phyloP scores from a whole-genome alignment of 2,113 vertebrate species.

The Rhinolophus ferrumequinum region DNA sequence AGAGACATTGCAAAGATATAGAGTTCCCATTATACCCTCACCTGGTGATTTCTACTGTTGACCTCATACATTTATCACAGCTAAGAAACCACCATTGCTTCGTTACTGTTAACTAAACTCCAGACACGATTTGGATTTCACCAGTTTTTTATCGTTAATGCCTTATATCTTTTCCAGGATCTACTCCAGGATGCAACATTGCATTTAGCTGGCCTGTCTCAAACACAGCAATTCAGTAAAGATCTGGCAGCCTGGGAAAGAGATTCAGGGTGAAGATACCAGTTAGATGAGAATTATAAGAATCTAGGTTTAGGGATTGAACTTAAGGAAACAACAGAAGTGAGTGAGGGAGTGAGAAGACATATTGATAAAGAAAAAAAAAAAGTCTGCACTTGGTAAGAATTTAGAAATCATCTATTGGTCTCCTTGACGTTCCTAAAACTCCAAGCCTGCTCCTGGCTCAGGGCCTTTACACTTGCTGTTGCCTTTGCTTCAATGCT shows the following conservation, averaged over 20 bases:
- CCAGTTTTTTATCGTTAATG: neutral
- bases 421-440: neutral
- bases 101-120: neutral
- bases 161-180: neutral
- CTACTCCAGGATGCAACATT: neutral
- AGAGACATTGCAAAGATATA: neutral
- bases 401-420: neutral
- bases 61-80: neutral
- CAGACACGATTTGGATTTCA: neutral
- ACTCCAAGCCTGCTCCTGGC: neutral
- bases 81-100: neutral
- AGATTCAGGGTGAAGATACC: neutral
- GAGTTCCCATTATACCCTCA: too few species aligned
- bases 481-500: neutral
- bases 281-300: neutral
- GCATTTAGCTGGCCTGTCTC: neutral
- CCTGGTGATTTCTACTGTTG: neutral
- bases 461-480: neutral
- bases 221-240: neutral
- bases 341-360: neutral
- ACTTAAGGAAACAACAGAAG: neutral
- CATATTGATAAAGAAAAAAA: neutral
- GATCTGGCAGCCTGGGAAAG: neutral
- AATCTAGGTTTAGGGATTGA: neutral
- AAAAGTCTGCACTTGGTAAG: neutral